Base-by-base conservation (phyloP, 2,888 invertebrate genomes). In the Drosophila flavopinicola region DNA sequence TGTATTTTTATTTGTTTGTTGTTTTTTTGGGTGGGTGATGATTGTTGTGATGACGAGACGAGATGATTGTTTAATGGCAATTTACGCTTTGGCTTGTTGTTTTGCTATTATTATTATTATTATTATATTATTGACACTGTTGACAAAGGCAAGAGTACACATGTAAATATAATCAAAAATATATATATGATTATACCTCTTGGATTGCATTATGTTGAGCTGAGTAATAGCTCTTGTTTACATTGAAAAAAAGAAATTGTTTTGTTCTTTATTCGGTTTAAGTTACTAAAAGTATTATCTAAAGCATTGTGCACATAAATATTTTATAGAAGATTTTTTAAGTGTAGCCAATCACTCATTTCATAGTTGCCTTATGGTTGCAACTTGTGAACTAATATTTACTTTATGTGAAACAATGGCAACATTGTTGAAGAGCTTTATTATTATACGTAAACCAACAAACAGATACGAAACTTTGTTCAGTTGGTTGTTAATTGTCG, bases 51-150 rank as follows among this genome's bases (percentile, higher is more conserved):
- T 11, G 45, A 63, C 32, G 35, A 20, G 29, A 6, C 9, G 29
- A 30, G 20, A 53, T 65, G 61, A 78, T 78, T 74, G 58, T 53
- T 75, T 60, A 75, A 71, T 71, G 57, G 35, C 38, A 63, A 54
- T 63, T 61, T 44, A 54, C 49, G 29, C 35, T 51, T 49, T 41
- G 35, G 25, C 15, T 2, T 15, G 20, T 49, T 30, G 45, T 23
- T n/a, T n/a, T n/a, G n/a, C n/a, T n/a, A n/a, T 47, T 32, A 10
- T 38, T 20, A 7, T 42, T 56, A 13, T 30, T 44, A 30, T 38
- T n/a, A 24, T 35, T n/a, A 10, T 47, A 35, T n/a, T 47, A 38
- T 25, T 52, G 47, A 37, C 11, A 35, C 27, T 56, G 4, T 45
- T 15, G 23, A 23, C 32, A 27, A 58, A n/a, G 11, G 13, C 33